Conservation (phyloP, 2,888 invertebrate genomes). For the Drosophila gaucha region DNA sequence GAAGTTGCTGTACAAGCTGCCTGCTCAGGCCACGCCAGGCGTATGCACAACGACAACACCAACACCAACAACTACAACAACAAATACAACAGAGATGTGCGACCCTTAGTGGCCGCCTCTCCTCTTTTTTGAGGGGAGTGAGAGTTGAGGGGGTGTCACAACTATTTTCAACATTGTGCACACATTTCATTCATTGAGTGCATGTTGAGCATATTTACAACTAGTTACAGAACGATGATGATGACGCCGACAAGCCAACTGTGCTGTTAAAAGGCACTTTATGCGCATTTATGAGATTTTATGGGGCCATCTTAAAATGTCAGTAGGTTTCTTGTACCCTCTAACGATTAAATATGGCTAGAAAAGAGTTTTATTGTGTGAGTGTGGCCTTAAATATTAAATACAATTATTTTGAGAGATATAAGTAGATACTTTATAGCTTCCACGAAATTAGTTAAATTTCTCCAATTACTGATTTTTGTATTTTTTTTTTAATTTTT, state of each 20-base stretch:
- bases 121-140: constrained; percentile 8
- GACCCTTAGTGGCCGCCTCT: constrained; percentile 22
- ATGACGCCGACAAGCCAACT: constrained; percentile 26
- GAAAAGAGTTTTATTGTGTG: not conserved
- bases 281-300: constrained; percentile 73
- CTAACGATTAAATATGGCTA: not conserved
- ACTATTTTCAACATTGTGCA: constrained; percentile 79
- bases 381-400: not conserved
- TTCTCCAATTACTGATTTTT: too few relatives aligned
- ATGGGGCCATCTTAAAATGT: constrained; percentile 63
- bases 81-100: constrained; percentile 11
- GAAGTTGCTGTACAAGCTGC: constrained; percentile 64
- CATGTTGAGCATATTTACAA: constrained; percentile 77
- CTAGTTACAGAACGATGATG: constrained; percentile 50
- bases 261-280: constrained; percentile 62
- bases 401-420: too few relatives aligned
- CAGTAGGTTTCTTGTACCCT: constrained; percentile 33
- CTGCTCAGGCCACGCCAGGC: constrained; percentile 56
- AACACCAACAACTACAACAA: constrained; percentile 16
- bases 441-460: too few relatives aligned
- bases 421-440: too few relatives aligned
- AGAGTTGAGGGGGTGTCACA: constrained; percentile 47
- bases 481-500: too few relatives aligned
- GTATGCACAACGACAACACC: constrained; percentile 60
- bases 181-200: constrained; percentile 78